Evolutionary conservation across 2,113 vertebrate genomes (phyloP), one percentile per base, ranked within the genome.

Genomic region (Rhinoderma darwinii): DNA sequence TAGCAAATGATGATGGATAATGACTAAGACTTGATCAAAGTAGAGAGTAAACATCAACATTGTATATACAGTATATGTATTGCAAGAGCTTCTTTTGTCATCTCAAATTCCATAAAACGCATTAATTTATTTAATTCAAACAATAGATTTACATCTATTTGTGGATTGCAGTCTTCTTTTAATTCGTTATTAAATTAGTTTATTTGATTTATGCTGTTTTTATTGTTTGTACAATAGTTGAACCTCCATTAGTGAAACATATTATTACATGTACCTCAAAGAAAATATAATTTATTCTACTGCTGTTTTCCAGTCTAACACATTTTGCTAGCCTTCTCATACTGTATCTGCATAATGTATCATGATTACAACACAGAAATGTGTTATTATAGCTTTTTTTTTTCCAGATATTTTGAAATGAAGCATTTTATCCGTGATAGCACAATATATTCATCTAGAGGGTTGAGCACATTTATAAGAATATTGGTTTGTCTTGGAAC

Each of bases 1-100:
- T 63, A 82, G 78, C 17, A 82, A 82, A 82, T 66, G 11, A 82
- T 82, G 79, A 82, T 66, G 59, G n/a, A 82, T 82, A 82, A 82
- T 82, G 56, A 82, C 59, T 81, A 25, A 27, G 37, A 81, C 25
- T 43, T 82, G 79, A 82, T 82, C 59, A 66, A 63, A 82, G 79
- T 27, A 82, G 66, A 82, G 37, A 39, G 35, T 43, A 72, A 72
- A 72, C 25, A 72, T 41, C 35, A 72, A 39, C 68, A 25, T 2
- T 25, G 20, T 72, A 43, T 66, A 32, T n/a, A n/a, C n/a, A n/a
- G n/a, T n/a, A n/a, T 27, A 82, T 82, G n/a, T 44, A 9, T 30
- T n/a, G 17, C 41, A 82, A 30, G 15, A 3, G 0, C 6, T 66
- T 2, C 27, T 61, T 44, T 43, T n/a, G 61, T 27, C 41, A 56